Evolutionary conservation across 2,797 vertebrate genomes (phyloP), one percentile per base, ranked within the genome.

Genomic region (Sebastes diaconus): DNA sequence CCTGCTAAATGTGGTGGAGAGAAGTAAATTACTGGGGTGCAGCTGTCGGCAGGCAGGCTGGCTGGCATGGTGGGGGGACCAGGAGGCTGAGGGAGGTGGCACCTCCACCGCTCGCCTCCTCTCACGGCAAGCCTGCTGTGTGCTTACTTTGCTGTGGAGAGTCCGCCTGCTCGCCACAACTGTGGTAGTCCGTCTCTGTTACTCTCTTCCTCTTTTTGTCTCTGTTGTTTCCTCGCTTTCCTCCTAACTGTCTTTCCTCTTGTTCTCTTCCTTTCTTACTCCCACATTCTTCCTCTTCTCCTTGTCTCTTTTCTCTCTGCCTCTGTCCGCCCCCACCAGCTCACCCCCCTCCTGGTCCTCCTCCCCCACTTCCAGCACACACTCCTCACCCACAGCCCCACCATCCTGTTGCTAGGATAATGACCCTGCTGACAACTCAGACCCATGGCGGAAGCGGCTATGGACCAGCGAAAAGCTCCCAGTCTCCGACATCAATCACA

Each of bases 1-100:
- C 95, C 93, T 97, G 97, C 95, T 98, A 97, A 97, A 97, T 97
- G 97, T 97, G 96, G 95, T 97, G 97, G 96, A 97, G 97, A 95
- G 97, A 97, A 97, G 97, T 97, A 97, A 97, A 97, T 97, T 96
- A 96, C 94, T 94, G 88, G 93, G 92, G 95, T 96, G 93, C 97
- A 98, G 97, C 97, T 98, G 97, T 98, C 95, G 69, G 78, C 87
- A 87, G 76, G 83, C 95, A 95, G 95, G 95, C 93, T 95, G 87
- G 86, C 79, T 88, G 83, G 86, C 77, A 82, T 81, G 73, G 50
- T 67, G 77, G 22, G 65, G 81, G 92, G 92, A 92, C 93, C 91
- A 88, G 95, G 95, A 94, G 93, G 95, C 94, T 93, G 89, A 83
- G 93, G 92, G 93, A 94, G 92, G 85, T 88, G 92, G 95, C 94